Percentiles rank a stretch among this genome's conserved stretches.
Conservation (phyloP, 2,888 invertebrate genomes). For the Glaucopsyche alexis region DNA sequence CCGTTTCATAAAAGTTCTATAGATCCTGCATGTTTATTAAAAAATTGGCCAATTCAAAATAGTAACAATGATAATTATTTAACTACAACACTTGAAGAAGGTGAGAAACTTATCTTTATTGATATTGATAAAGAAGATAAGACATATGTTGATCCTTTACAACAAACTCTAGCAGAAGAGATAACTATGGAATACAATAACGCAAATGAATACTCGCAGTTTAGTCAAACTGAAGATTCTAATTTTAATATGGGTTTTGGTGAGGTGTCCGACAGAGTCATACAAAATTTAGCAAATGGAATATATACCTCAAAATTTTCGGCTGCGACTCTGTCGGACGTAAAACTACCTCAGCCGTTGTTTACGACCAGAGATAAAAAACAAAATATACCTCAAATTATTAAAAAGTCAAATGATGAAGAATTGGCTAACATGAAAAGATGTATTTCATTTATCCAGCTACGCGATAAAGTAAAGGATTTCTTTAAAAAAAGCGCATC, state of each 20-base stretch:
- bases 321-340: slow-evolving; percentile 82
- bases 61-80: slow-evolving; percentile 32
- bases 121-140: slow-evolving; percentile 43
- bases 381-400: slow-evolving; percentile 40
- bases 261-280: slow-evolving; percentile 80
- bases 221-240: slow-evolving; percentile 52
- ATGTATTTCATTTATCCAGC: slow-evolving; percentile 51
- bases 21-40: slow-evolving; percentile 51
- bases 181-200: slow-evolving; percentile 50
- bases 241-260: slow-evolving; percentile 79
- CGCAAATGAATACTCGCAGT: slow-evolving; percentile 48
- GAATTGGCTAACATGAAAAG: slow-evolving; percentile 50
- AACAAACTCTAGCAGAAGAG: slow-evolving; percentile 62
- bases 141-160: slow-evolving; percentile 47
- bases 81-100: slow-evolving; percentile 33
- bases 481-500: slow-evolving; percentile 59
- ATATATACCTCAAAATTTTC: slow-evolving; percentile 65
- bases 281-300: slow-evolving; percentile 67
- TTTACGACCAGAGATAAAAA: slow-evolving; percentile 57
- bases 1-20: slow-evolving; percentile 63
- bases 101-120: slow-evolving; percentile 48
- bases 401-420: slow-evolving; percentile 42
- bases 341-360: slow-evolving; percentile 77
- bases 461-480: slow-evolving; percentile 59
- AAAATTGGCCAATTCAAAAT: slow-evolving; percentile 58